Evolutionary conservation across 1,140 invertebrate species (phyloP), one percentile per base, ranked within the genome.

Genomic region (Cherax quadricarinatus): DNA sequence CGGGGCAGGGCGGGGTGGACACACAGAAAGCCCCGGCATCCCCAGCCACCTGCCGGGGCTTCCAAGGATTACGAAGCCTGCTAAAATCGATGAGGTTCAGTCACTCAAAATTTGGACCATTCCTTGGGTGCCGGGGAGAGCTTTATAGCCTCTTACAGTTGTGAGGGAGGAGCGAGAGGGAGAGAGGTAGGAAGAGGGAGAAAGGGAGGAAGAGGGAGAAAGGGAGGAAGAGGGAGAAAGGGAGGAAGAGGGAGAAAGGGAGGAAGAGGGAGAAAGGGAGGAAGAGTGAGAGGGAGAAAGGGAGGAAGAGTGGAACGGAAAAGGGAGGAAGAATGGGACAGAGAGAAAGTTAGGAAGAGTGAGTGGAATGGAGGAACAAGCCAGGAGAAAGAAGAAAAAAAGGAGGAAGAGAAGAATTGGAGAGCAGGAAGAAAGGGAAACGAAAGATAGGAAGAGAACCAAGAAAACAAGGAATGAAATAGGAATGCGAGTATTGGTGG

Each of bases 251-350:
- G 53, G 24, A 80, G 78, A 80, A 24, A 80, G 78, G 30, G 24
- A 80, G 78, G 41, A 24, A 80, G 78, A 80, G 24, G 48, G 78
- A 80, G 78, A 80, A 30, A 80, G 78, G 41, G 6, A 80, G 78
- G 41, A 30, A 80, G 78, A 80, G 78, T 41, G 78, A 16, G 78
- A 70, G 66, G 10, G 66, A 70, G 66, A 70, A 18, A 70, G 66
- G 1, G 3, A 70, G 66, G 21, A 18, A 70, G 6, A 70, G 66
- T 18, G 66, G 21, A 66, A 16, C 4, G 48, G 24, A 79, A 80
- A 30, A 80, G 78, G 41, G 6, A 80, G 78, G 41, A 30, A 80
- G 78, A 80, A 41, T 41, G 78, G 41, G 78, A 70, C 53, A 6
- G 66, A 70, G 66, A 70, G 66, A 70, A 18, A 70, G 66, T 18